phyloP scores from a whole-genome alignment of 2,797 vertebrate genomes.

The Mycteria americana region DNA sequence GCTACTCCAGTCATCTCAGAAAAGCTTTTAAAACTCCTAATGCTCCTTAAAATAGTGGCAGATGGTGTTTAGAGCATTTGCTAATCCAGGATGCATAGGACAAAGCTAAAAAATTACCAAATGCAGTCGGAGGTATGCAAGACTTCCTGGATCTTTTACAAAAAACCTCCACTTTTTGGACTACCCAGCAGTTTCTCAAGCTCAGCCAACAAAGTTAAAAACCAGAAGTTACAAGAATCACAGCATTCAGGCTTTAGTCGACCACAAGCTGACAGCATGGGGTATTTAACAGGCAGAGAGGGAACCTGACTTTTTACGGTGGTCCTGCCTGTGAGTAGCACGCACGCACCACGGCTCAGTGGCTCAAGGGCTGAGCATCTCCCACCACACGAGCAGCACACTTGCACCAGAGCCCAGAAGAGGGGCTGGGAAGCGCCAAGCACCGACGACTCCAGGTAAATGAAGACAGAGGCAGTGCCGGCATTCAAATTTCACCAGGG shows the following conservation, averaged over 20 bases:
- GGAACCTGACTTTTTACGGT: not conserved
- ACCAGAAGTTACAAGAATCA: not conserved
- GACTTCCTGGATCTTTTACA: not conserved
- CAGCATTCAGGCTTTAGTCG: not conserved
- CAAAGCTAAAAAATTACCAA: not conserved
- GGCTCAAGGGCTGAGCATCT: not conserved
- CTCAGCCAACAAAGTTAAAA: not conserved
- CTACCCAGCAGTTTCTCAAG: not conserved
- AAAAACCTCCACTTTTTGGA: not conserved
- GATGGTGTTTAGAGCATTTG: not conserved
- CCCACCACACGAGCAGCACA: not conserved
- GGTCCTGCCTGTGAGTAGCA: not conserved
- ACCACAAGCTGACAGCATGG: rapidly evolving
- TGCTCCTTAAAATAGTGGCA: not conserved
- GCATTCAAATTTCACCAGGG: not conserved
- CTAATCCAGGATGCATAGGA: not conserved
- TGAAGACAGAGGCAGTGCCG: not conserved
- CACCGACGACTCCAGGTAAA: not conserved
- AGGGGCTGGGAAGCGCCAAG: not conserved
- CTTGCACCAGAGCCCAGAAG: not conserved
- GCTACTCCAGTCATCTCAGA: not conserved
- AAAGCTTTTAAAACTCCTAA: constrained; percentile 6
- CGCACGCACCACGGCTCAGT: rapidly evolving
- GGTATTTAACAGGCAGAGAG: not conserved
- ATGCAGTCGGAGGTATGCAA: not conserved